Evolutionary conservation across 2,113 vertebrate genomes (phyloP), one percentile per base, ranked within the genome.

Genomic region (Elephas maximus): DNA sequence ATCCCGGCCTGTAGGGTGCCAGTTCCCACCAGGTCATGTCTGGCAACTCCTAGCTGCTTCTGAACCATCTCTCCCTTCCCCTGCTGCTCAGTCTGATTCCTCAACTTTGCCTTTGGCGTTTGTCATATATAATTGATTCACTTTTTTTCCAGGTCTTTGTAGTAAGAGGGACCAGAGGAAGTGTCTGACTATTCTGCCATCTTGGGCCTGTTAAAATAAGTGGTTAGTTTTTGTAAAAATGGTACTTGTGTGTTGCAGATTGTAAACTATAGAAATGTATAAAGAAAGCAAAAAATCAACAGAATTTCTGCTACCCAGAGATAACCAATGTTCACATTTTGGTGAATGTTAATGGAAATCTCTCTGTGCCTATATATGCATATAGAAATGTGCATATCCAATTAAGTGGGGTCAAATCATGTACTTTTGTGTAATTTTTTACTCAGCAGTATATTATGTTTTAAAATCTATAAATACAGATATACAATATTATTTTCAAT

Each of bases 251-350:
- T n/a, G 62, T 82, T 90, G 71, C 20, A 92, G 91, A 44, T 80
- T 26, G 1, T 63, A 41, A n/a, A 57, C 5, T 81, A 48, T 53
- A 48, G 60, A 63, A 83, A 93, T 63, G 5, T n/a, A 41, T 78
- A 81, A 88, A 92, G 73, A 65, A 90, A 94, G 57, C 86, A 80
- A 78, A 78, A 90, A 53, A 79, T 48, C 44, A 79, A 28, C 23
- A 86, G 82, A 80, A 80, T 67, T 63, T 51, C 60, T 77, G 24
- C 76, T 93, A 23, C 17, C 45, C 15, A 24, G 48, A 86, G 44
- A 45, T 8, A 63, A 41, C 26, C 6, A 14, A 30, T 76, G 63
- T 76, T 67, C 81, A 30, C 53, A 26, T 84, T 81, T 82, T 84
- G 71, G 37, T 60, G 69, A 41, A 28, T 8, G 20, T 78, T 62